These are phyloP conservation scores for Rhinolophus sinicus DNA, from an alignment of 2,113 vertebrate species.

Conservation along the genomic window DNA sequence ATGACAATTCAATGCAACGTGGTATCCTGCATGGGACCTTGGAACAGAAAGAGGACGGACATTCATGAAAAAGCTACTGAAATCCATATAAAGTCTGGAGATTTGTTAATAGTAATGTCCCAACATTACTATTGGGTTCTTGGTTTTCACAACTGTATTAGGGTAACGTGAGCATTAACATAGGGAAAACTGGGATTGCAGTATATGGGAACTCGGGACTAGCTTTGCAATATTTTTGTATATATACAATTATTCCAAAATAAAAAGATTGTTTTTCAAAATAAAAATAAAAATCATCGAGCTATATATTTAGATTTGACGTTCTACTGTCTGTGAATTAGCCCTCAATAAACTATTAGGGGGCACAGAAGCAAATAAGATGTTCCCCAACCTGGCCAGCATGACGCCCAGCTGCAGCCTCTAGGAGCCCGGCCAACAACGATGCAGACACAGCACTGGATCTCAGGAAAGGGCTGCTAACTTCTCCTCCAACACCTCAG, in stretches of 20 bases:
- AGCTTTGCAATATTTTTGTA: neutral
- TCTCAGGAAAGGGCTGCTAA: neutral
- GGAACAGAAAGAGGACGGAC: neutral
- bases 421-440: neutral
- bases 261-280: neutral
- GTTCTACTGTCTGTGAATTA: neutral
- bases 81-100: neutral
- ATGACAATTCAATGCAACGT: neutral
- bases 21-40: neutral
- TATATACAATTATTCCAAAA: neutral
- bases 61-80: neutral
- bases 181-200: neutral
- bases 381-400: neutral
- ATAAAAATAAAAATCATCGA: neutral
- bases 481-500: fast-evolving
- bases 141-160: neutral
- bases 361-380: neutral
- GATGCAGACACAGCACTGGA: fast-evolving
- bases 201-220: neutral
- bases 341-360: too few relatives aligned
- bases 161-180: neutral
- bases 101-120: neutral
- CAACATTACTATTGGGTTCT: fast-evolving
- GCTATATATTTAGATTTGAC: neutral
- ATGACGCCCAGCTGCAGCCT: neutral